Evolutionary conservation across 1,140 invertebrate genomes (phyloP).

Genomic region (Euglossa dilemma): DNA sequence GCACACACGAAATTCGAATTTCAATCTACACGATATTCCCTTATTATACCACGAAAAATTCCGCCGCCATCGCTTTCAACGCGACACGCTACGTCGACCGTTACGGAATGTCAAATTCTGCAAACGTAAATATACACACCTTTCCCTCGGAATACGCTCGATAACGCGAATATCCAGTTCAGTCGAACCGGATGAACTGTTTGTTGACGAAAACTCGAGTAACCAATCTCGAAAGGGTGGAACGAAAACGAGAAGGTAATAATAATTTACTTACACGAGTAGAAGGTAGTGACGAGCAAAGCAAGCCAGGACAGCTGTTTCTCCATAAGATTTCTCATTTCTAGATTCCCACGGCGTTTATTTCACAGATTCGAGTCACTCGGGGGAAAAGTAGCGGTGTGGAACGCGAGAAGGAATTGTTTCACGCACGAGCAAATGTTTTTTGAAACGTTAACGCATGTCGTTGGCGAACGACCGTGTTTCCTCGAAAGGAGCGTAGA

Average conservation of each 20-base stretch:
- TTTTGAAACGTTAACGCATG: neutral
- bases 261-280: slow-evolving; percentile 75
- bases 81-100: too few relatives aligned
- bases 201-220: neutral
- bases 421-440: neutral
- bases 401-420: neutral
- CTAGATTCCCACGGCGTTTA: neutral
- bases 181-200: too few relatives aligned
- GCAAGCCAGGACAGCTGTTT: slow-evolving; percentile 78
- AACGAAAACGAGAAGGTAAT: too few relatives aligned
- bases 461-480: neutral
- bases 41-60: neutral
- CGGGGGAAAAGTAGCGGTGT: neutral
- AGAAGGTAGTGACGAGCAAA: slow-evolving; percentile 75
- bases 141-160: neutral
- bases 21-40: neutral
- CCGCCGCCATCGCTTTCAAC: neutral
- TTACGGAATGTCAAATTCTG: neutral
- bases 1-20: neutral
- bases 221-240: too few relatives aligned
- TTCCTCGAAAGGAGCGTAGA: neutral
- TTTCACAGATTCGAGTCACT: slow-evolving; percentile 8
- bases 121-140: neutral
- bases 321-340: slow-evolving; percentile 75
- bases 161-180: neutral